These are phyloP conservation scores for Agrochola lychnidis DNA, from an alignment of 2,888 invertebrate species.

Conservation along the genomic window DNA sequence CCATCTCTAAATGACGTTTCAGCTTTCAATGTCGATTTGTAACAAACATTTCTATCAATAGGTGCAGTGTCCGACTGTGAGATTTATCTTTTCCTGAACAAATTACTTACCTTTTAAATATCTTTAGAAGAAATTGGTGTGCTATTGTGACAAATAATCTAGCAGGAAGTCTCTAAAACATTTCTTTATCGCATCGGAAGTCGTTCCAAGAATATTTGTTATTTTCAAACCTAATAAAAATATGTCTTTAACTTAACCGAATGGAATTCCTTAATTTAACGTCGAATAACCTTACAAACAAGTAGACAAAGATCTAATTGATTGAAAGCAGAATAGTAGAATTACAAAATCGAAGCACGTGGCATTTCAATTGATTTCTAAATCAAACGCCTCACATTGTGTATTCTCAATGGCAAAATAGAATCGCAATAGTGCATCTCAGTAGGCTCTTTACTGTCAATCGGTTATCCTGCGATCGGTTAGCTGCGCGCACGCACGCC, in stretches of 20 bases:
- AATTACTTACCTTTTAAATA: conserved; percentile 2
- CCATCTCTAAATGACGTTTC: conserved; percentile 14
- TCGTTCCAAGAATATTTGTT: conserved; percentile 47
- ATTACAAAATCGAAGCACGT: conserved; percentile 47
- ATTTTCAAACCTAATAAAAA: conserved; percentile 29
- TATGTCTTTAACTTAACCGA: not conserved
- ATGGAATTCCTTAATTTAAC: conserved; percentile 19
- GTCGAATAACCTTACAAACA: conserved; percentile 9
- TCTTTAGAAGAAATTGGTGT: conserved; percentile 23
- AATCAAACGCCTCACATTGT: conserved; percentile 57
- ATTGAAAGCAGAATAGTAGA: conserved; percentile 50
- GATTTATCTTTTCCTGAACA: conserved; percentile 38
- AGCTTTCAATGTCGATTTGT: conserved; percentile 26
- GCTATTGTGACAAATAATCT: conserved; percentile 47
- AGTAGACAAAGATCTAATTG: conserved; percentile 41
- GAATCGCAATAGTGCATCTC: conserved; percentile 69
- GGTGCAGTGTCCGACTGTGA: conserved; percentile 1
- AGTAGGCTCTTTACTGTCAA: conserved; percentile 75
- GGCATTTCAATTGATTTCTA: conserved; percentile 60
- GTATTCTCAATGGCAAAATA: conserved; percentile 63
- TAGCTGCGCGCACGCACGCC: conserved; percentile 81
- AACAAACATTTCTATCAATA: conserved; percentile 17
- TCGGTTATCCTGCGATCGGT: conserved; percentile 83
- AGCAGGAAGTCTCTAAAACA: conserved; percentile 49
- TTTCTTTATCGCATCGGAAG: conserved; percentile 47